Base-by-base conservation (phyloP, 2,797 vertebrate species). In the Artibeus jamaicensis region DNA sequence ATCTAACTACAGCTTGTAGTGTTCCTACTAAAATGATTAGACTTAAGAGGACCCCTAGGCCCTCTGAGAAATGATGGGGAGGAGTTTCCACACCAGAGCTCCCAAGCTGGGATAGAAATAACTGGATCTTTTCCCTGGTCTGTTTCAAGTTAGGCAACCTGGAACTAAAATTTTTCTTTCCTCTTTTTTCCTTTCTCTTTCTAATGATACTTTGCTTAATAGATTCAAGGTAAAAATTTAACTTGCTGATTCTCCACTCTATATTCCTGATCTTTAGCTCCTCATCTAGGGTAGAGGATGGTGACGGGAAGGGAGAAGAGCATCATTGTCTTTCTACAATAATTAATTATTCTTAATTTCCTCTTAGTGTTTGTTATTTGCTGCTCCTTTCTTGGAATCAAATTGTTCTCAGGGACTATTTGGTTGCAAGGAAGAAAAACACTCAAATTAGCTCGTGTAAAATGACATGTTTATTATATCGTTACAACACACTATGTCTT, bases 61-160 rank as follows among this genome's bases (percentile, higher is more conserved):
- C 57, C 34, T 86, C 86, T 71, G 65, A 89, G 37, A 92, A 95
- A 86, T 71, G 44, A 44, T 44, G 18, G 59, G 42, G 59, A 84
- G 53, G 50, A 65, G 29, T 94, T 94, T 86, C 74, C 29, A 70
- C 11, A 71, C 48, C 26, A 71, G 50, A 73, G 4, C 8, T 21
- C 29, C 59, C 11, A 86, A 86, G 29, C 29, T 79, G 29, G 71
- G 22, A 32, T 39, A 88, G 29, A 32, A 89, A 44, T 77, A 82
- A 89, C 48, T n/a, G 32, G n/a, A 76, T 73, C 18, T 68, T 88
- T 81, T 82, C 16, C 48, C 37, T 15, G 37, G 18, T 71, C 21
- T 74, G 29, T 68, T 92, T 86, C 46, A 92, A 94, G n/a, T 67
- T 59, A 65, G 84, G 68, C 48, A 95, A 86, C 14, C 5, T 85